Percentiles rank a stretch among this genome's conserved stretches.
These are phyloP conservation scores for Erythrolamprus reginae DNA, from an alignment of 2,113 vertebrate genomes.

Conservation along the genomic window DNA sequence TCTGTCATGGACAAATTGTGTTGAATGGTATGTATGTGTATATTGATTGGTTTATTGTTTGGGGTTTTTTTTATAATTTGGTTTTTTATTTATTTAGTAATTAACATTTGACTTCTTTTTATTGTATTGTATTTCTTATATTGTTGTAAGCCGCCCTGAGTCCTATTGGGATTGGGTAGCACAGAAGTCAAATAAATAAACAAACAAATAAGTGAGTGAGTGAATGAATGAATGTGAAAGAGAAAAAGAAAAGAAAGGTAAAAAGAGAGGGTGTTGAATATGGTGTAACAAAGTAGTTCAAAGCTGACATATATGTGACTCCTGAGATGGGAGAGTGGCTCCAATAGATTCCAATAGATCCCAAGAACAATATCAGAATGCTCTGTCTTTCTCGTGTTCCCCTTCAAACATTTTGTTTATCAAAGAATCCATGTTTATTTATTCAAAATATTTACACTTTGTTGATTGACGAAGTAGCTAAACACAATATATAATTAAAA, in stretches of 20 bases:
- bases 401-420: neutral
- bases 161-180: no score
- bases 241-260: neutral
- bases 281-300: neutral
- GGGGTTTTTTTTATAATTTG: no score
- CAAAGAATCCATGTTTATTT: neutral
- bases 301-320: neutral
- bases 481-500: constrained; percentile 33
- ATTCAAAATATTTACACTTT: constrained; percentile 28
- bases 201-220: no score
- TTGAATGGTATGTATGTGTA: no score
- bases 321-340: neutral
- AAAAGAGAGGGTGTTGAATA: neutral
- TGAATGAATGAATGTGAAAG: neutral
- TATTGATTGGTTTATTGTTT: no score
- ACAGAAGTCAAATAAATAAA: no score
- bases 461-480: constrained; percentile 24
- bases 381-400: neutral
- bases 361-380: neutral
- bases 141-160: no score
- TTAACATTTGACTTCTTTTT: no score
- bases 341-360: neutral
- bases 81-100: no score
- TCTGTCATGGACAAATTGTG: no score
- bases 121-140: no score